Conservation (phyloP, 2,888 invertebrate species). For the Metacarcinus magister region DNA sequence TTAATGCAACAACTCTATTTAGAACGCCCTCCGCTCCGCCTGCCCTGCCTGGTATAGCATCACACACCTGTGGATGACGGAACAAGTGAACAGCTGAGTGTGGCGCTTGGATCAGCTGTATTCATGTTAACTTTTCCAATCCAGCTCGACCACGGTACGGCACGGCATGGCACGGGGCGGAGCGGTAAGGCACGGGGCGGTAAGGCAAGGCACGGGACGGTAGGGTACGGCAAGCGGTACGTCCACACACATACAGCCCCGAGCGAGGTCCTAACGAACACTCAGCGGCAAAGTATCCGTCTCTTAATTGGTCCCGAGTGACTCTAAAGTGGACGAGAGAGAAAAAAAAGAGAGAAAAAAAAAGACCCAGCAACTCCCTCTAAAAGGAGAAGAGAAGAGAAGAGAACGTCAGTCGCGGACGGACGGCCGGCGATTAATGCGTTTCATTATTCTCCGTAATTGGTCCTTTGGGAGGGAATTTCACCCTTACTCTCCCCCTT, state of each 20-base stretch:
- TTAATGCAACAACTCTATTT: neutral
- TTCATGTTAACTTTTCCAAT: neutral
- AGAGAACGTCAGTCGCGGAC: conserved; percentile 17
- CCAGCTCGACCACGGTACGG: neutral
- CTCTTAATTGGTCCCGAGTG: conserved; percentile 49
- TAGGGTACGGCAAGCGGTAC: neutral
- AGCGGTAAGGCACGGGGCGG: no score
- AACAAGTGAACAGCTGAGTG: no score
- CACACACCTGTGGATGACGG: no score
- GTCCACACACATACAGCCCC: neutral
- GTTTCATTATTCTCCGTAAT: conserved; percentile 49
- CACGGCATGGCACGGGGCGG: no score
- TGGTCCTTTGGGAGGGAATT: conserved; percentile 29
- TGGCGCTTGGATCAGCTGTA: neutral
- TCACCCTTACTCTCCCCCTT: conserved; percentile 32
- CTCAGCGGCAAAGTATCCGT: neutral
- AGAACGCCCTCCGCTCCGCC: neutral
- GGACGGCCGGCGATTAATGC: conserved; percentile 21
- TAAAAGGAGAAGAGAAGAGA: neutral
- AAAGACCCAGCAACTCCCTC: neutral
- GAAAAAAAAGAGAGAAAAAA: no score
- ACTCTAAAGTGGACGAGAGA: neutral
- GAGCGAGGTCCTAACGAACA: neutral
- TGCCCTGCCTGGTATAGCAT: no score
- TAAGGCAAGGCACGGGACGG: no score